phyloP scores from a whole-genome alignment of 2,888 invertebrate species.

The Scrobipalpa atriplicella region DNA sequence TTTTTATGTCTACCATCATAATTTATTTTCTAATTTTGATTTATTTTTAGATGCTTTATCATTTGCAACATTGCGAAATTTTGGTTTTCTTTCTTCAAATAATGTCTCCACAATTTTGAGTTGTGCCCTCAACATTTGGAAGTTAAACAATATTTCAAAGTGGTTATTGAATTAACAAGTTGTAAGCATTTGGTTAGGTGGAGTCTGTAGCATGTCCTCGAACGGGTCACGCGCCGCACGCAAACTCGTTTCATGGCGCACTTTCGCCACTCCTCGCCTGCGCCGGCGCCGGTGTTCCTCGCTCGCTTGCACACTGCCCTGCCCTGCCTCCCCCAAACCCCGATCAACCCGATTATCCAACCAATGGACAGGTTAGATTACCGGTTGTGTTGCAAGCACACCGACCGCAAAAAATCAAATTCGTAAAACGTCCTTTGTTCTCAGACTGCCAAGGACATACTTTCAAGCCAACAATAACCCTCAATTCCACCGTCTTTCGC shows the following conservation, averaged over 20 bases:
- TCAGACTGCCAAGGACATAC: constrained; percentile 29
- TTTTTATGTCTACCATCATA: background rate
- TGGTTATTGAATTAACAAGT: constrained; percentile 11
- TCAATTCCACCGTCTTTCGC: constrained; percentile 29
- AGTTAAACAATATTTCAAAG: background rate
- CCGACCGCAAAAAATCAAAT: constrained; percentile 35
- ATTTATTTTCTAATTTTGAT: too few relatives aligned
- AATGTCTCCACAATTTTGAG: too few relatives aligned
- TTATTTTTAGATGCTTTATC: background rate
- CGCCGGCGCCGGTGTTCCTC: constrained; percentile 60
- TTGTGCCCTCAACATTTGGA: too few relatives aligned
- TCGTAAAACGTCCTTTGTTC: constrained; percentile 40
- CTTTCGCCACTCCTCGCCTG: constrained; percentile 75
- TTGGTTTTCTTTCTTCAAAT: too few relatives aligned
- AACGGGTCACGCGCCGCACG: constrained; percentile 76
- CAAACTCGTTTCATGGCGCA: constrained; percentile 76
- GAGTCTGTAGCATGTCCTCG: constrained; percentile 70
- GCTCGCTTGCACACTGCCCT: constrained; percentile 58
- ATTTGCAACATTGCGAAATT: too few relatives aligned
- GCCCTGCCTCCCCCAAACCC: constrained; percentile 45
- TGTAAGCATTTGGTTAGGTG: constrained; percentile 39
- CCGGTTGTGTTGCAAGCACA: constrained; percentile 34
- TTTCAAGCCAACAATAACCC: constrained; percentile 36
- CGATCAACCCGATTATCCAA: constrained; percentile 39
- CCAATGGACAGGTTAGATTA: constrained; percentile 32